Evolutionary conservation across 2,888 invertebrate genomes (phyloP).

Genomic region (Tachina grossa): DNA sequence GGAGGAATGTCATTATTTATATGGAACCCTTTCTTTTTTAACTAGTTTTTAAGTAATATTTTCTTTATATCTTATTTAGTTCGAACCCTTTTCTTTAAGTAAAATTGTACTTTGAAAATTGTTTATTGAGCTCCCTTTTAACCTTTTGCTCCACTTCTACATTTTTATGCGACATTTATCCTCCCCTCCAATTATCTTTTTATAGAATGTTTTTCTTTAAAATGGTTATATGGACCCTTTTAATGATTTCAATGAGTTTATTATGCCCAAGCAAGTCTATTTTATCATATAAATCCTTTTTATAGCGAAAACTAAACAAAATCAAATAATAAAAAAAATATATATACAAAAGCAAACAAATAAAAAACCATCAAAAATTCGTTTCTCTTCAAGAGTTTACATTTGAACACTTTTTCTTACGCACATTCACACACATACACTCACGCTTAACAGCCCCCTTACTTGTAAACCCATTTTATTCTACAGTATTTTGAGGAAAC

Average conservation of each 20-base stretch:
- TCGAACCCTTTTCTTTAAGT: background rate
- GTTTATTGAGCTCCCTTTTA: background rate
- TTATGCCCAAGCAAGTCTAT: slow-evolving; percentile 21
- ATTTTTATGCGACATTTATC: background rate
- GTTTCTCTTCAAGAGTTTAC: slow-evolving; percentile 32
- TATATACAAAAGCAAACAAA: background rate
- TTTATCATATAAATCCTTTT: slow-evolving; percentile 8
- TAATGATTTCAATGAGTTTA: slow-evolving; percentile 32
- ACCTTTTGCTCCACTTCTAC: no score
- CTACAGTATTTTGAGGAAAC: slow-evolving; percentile 12
- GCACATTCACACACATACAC: background rate
- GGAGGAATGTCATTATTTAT: background rate
- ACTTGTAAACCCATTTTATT: background rate
- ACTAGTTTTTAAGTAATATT: background rate
- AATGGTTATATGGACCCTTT: background rate
- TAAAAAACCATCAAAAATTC: background rate
- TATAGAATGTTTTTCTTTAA: slow-evolving; percentile 2
- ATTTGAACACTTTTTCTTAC: slow-evolving; percentile 21
- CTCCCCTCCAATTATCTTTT: background rate
- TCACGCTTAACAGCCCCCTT: background rate
- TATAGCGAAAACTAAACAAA: slow-evolving; percentile 1
- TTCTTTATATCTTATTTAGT: background rate
- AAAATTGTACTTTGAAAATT: background rate
- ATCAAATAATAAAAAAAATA: background rate
- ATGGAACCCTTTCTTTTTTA: background rate